Conservation (phyloP, 1,140 invertebrate genomes). For the Pachypeltis micranthus region DNA sequence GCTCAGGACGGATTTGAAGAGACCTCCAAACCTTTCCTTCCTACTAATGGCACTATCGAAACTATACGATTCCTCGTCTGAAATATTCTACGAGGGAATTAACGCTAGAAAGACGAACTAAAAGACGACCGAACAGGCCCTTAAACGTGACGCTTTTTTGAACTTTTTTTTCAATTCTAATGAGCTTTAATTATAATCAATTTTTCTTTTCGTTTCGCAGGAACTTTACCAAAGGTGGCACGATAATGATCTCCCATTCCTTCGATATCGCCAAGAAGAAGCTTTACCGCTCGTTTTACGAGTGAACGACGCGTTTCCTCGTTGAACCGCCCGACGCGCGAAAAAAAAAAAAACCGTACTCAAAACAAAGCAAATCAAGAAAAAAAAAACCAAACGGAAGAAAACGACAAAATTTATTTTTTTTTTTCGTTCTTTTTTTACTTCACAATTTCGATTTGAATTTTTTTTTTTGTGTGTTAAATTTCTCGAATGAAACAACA, state of each 20-base stretch:
- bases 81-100: too few species aligned
- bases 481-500: too few species aligned
- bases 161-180: not conserved
- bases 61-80: too few species aligned
- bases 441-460: not conserved
- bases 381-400: too few species aligned
- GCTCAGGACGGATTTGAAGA: too few species aligned
- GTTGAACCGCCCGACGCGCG: not conserved
- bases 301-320: conserved; percentile 20
- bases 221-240: conserved; percentile 66
- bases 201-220: conserved; percentile 39
- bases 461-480: not conserved
- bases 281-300: conserved; percentile 59
- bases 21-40: too few species aligned
- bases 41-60: too few species aligned
- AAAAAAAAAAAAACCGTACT: conserved; percentile 6
- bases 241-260: conserved; percentile 70
- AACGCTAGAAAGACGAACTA: too few species aligned
- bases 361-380: conserved; percentile 1
- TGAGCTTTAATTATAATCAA: conserved; percentile 13
- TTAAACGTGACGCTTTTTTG: too few species aligned
- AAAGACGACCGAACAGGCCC: too few species aligned
- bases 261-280: conserved; percentile 77
- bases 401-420: conserved; percentile 11
- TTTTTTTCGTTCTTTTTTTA: too few species aligned